Evolutionary conservation across 2,888 invertebrate species (phyloP).

Genomic region (Himalopsyche kuldschensis): DNA sequence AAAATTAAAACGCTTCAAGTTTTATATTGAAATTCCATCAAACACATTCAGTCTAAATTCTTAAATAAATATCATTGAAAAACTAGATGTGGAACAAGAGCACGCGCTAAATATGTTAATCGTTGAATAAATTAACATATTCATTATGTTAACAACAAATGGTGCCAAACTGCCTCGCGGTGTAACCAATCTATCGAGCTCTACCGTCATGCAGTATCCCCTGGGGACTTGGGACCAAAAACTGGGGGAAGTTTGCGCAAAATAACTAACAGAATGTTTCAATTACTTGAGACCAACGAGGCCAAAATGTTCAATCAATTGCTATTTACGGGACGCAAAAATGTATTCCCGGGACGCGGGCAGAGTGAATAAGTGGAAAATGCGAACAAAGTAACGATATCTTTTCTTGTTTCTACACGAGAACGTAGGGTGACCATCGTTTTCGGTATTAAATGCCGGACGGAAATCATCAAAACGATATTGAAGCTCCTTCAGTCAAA

Average conservation of each 20-base stretch:
- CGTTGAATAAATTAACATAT: not conserved
- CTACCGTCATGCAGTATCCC: slow-evolving; percentile 4
- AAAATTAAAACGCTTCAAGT: too few species aligned
- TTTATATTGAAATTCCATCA: too few species aligned
- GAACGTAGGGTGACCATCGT: not conserved
- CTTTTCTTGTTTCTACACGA: not conserved
- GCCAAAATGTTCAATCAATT: slow-evolving; percentile 30
- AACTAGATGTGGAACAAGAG: too few species aligned
- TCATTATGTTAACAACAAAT: not conserved
- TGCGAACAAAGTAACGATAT: not conserved
- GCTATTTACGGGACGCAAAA: slow-evolving; percentile 25
- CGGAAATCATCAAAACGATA: too few species aligned
- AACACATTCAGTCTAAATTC: too few species aligned
- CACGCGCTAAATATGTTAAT: too few species aligned
- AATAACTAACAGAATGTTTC: slow-evolving; percentile 29
- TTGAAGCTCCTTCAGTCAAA: too few species aligned
- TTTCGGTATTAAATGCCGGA: not conserved
- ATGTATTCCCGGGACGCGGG: slow-evolving; percentile 14
- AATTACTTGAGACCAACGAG: slow-evolving; percentile 13
- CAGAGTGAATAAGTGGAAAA: slow-evolving; percentile 20
- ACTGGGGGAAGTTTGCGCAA: not conserved
- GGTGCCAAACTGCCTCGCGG: not conserved
- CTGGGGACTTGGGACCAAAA: not conserved
- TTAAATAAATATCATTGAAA: too few species aligned
- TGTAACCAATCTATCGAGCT: slow-evolving; percentile 31